A percentile compares a stretch with the other conserved stretches of the same genome.
phyloP scores from a whole-genome alignment of 2,797 vertebrate species.

The Avahi laniger region DNA sequence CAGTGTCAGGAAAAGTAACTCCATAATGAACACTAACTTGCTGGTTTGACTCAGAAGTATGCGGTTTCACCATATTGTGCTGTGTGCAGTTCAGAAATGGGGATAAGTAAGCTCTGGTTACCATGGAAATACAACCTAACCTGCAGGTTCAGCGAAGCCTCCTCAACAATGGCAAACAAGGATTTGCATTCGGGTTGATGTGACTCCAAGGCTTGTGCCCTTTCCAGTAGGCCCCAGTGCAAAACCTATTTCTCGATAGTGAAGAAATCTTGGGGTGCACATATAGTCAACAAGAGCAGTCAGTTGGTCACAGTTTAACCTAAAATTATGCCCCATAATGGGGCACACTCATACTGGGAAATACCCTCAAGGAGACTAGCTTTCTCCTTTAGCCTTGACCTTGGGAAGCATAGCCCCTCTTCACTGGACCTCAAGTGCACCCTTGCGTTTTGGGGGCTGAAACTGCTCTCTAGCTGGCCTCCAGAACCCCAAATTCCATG shows the following conservation, averaged over 20 bases:
- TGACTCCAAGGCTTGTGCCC: not conserved
- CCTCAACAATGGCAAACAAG: not conserved
- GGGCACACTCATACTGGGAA: not conserved
- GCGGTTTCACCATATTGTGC: not conserved
- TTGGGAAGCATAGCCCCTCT: not conserved
- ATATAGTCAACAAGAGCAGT: not conserved
- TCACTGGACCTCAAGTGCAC: not conserved
- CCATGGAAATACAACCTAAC: not conserved
- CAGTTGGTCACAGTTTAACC: not conserved
- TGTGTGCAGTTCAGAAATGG: not conserved
- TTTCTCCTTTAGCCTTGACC: not conserved
- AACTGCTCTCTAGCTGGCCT: not conserved
- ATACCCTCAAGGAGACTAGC: not conserved
- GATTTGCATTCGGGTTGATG: not conserved
- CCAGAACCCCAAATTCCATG: not conserved
- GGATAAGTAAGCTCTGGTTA: not conserved
- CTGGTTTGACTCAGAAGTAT: not conserved
- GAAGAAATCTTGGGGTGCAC: not conserved
- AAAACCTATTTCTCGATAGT: not conserved
- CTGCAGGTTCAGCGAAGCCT: accelerated
- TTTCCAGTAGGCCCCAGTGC: not conserved
- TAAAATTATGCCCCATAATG: not conserved
- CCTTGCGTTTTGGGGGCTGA: not conserved
- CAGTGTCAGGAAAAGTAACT: not conserved
- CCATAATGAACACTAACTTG: not conserved